Percentiles rank a stretch among this genome's conserved stretches.
phyloP scores from a whole-genome alignment of 1,140 invertebrate genomes.

The Zeugodacus cucurbitae region DNA sequence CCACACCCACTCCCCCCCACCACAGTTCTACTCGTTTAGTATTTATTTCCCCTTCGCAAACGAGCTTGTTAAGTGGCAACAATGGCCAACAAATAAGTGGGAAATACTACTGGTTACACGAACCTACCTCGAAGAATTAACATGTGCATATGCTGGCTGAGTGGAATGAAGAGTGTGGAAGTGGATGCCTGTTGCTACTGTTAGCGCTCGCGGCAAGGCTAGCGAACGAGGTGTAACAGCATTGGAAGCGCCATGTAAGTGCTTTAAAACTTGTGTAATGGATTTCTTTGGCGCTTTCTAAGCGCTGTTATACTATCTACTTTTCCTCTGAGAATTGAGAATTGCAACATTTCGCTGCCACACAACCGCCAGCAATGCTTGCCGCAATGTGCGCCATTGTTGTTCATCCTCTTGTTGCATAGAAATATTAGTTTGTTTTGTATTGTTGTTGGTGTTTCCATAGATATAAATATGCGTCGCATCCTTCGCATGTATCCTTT shows the following conservation, averaged over 20 bases:
- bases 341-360: conserved; percentile 1
- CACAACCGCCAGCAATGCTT: neutral
- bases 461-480: neutral
- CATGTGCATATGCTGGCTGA: too few species aligned
- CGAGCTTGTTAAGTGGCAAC: too few species aligned
- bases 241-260: neutral
- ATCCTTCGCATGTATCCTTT: neutral
- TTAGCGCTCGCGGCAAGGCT: neutral
- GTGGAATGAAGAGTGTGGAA: too few species aligned
- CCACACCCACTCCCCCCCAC: too few species aligned
- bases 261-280: neutral
- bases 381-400: neutral
- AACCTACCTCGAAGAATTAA: too few species aligned
- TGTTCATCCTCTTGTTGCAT: neutral
- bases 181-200: neutral
- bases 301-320: neutral
- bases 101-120: too few species aligned
- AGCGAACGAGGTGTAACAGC: neutral
- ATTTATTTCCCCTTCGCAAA: too few species aligned
- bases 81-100: too few species aligned
- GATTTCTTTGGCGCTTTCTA: neutral
- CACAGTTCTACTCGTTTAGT: too few species aligned
- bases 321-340: neutral
- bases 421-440: neutral
- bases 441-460: neutral